phyloP scores from a whole-genome alignment of 92 coral and sea anemone genomes.

The Epizoanthus rinbou region DNA sequence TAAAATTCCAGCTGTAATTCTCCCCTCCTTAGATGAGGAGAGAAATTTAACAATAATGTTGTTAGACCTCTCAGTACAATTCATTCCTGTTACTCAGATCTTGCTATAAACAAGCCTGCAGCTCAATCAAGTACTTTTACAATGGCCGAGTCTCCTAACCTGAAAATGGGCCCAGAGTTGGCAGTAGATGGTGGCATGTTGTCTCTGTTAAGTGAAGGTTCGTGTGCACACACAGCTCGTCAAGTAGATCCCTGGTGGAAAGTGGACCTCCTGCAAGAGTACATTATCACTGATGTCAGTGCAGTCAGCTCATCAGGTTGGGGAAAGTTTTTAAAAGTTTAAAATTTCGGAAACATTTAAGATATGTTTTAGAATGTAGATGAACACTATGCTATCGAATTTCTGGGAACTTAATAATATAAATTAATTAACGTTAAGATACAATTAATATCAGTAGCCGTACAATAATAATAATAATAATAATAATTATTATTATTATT shows the following conservation, averaged over 20 bases:
- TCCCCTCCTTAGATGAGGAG: no score
- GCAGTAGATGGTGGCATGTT: constrained; percentile 86
- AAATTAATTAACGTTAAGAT: no score
- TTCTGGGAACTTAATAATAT: no score
- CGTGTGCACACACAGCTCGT: constrained; percentile 71
- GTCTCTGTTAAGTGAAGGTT: constrained; percentile 55
- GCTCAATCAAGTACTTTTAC: constrained; percentile 67
- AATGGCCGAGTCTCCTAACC: constrained; percentile 31
- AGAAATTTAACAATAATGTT: not conserved
- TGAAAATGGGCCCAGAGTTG: constrained; percentile 56
- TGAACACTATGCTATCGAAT: no score
- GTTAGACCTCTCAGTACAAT: not conserved
- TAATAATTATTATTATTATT: no score
- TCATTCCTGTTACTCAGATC: constrained; percentile 36
- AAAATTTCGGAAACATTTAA: no score
- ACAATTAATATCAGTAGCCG: no score
- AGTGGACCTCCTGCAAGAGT: constrained; percentile 69
- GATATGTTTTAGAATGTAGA: no score
- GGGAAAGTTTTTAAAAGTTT: not conserved
- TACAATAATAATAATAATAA: no score
- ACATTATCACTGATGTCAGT: constrained; percentile 79
- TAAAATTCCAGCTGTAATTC: no score
- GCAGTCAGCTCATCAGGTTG: constrained; percentile 75
- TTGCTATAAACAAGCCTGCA: constrained; percentile 71
- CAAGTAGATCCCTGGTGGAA: constrained; percentile 85